Percentiles rank a stretch among this genome's conserved stretches.
phyloP scores from a whole-genome alignment of 2,797 vertebrate genomes.

The Molossus molossus region DNA sequence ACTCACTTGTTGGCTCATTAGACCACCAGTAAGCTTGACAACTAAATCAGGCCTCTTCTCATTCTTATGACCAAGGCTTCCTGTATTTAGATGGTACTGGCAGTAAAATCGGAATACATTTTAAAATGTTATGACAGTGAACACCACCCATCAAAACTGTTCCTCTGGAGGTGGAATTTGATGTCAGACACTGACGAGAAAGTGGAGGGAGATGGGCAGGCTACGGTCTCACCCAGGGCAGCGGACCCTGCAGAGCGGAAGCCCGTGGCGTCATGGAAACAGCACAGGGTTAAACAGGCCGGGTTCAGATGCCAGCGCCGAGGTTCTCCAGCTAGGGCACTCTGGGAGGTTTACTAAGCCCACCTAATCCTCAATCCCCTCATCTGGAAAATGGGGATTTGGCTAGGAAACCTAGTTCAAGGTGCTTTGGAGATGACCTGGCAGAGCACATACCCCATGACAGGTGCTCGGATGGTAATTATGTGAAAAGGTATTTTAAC shows the following conservation, averaged over 20 bases:
- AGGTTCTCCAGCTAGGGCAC: constrained; percentile 20
- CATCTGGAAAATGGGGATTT: constrained; percentile 4
- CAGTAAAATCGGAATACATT: constrained; percentile 63
- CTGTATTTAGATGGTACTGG: constrained; percentile 53
- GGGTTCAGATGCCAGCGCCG: background rate
- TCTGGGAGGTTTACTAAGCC: background rate
- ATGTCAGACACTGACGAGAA: constrained; percentile 27
- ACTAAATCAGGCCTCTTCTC: constrained; percentile 65
- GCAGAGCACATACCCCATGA: background rate
- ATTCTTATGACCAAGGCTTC: constrained; percentile 69
- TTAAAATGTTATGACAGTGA: constrained; percentile 55
- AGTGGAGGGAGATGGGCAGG: background rate
- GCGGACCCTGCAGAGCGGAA: background rate
- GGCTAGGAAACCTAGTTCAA: constrained; percentile 29
- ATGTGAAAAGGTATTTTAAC: background rate
- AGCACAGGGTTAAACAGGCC: background rate
- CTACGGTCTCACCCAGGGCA: background rate
- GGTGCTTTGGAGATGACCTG: background rate
- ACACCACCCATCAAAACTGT: constrained; percentile 65
- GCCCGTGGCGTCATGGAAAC: background rate
- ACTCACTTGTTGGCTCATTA: constrained; percentile 67
- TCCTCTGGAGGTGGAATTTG: constrained; percentile 73
- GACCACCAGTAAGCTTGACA: constrained; percentile 54
- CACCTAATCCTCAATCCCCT: background rate
- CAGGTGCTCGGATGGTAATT: background rate